A percentile compares a stretch with the other conserved stretches of the same genome.
Evolutionary conservation across 2,888 invertebrate species (phyloP).

Genomic region (Petrolisthes manimaculis): DNA sequence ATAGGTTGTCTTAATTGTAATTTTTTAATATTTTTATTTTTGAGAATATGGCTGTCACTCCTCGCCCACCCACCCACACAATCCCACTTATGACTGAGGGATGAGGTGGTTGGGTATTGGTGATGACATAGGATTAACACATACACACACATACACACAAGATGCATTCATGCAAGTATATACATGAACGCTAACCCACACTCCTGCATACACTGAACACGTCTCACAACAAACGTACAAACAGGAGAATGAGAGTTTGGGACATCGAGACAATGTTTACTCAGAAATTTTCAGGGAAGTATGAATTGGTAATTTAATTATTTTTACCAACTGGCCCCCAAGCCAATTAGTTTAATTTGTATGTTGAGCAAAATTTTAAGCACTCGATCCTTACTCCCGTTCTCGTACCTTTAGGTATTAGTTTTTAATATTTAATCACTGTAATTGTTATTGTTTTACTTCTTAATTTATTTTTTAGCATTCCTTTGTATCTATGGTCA

Average conservation of each 20-base stretch:
- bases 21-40: neutral
- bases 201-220: neutral
- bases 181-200: neutral
- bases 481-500: constrained; percentile 10
- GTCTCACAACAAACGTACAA: constrained; percentile 12
- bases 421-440: neutral
- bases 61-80: constrained; percentile 11
- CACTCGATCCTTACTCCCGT: neutral
- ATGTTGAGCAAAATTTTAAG: neutral
- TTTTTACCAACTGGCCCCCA: too few relatives aligned
- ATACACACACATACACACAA: constrained; percentile 28
- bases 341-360: too few relatives aligned
- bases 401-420: neutral
- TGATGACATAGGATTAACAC: neutral
- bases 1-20: too few relatives aligned
- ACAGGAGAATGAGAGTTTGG: neutral
- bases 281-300: too few relatives aligned
- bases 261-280: too few relatives aligned
- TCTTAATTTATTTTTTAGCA: constrained; percentile 16
- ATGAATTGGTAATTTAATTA: too few relatives aligned
- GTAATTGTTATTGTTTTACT: constrained; percentile 11
- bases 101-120: too few relatives aligned
- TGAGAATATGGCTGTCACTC: neutral
- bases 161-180: neutral
- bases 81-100: neutral